phyloP scores from a whole-genome alignment of 2,797 vertebrate species.

The Myotis planiceps region DNA sequence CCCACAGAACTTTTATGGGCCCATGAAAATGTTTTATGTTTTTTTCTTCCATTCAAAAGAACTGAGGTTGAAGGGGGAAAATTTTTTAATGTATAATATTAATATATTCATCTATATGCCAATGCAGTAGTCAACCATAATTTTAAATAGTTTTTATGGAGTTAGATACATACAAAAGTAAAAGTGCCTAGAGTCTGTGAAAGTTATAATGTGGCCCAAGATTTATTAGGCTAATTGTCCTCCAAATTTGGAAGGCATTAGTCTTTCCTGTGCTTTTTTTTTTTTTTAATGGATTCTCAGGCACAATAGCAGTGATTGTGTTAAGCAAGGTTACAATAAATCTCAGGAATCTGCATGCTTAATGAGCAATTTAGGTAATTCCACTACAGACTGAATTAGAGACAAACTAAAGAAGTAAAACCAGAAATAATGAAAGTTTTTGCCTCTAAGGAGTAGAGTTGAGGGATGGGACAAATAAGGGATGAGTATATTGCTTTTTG shows the following conservation, averaged over 20 bases:
- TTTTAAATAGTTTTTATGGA: background rate
- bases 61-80: background rate
- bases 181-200: background rate
- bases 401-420: background rate
- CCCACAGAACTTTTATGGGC: background rate
- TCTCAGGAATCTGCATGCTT: background rate
- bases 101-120: background rate
- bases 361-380: constrained; percentile 12
- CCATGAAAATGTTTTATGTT: background rate
- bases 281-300: background rate
- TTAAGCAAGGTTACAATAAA: constrained; percentile 17
- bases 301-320: background rate
- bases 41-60: background rate
- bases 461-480: background rate
- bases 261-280: background rate
- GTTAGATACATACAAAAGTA: background rate
- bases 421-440: background rate
- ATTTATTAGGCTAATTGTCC: constrained; percentile 7
- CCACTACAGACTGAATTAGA: background rate
- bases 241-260: constrained; percentile 21
- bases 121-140: background rate
- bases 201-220: background rate
- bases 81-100: background rate
- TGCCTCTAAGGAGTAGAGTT: background rate
- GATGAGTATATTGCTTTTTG: background rate